Evolutionary conservation across 2,888 invertebrate species (phyloP), one percentile per base, ranked within the genome.

Genomic region (Polia nebulosa): DNA sequence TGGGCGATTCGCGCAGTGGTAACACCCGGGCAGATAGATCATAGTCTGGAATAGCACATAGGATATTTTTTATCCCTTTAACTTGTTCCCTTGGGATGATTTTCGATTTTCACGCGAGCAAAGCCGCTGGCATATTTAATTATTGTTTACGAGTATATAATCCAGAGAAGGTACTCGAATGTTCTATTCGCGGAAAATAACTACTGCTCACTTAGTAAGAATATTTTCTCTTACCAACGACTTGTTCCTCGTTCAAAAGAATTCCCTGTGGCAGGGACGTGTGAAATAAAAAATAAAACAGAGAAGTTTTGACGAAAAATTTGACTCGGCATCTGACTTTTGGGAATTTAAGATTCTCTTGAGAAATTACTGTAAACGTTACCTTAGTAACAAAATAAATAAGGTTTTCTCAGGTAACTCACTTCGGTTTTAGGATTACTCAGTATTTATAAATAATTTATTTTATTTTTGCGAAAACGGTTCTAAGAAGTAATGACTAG

Each of bases 301-400:
- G 41, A 56, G 15, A 41, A 9, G 9, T 55, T 76, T 47, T 49
- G 17, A 53, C 36, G 52, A 56, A 64, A 55, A 55, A 59, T 56
- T 72, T 51, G 25, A 62, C 59, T 59, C 59, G 45, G 34, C 44
- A 27, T 51, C 58, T 49, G 45, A 58, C 41, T 56, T 52, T 36
- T n/a, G 59, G 52, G 58, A 56, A 59, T 67, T 17, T 25, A 25
- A 53, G 41, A 25, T 71, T 66, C 82, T 81, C 82, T 11, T 41
- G 79, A 78, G 78, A 78, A 78, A 78, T 78, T 78, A 78, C 29
- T 51, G 32, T 49, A 65, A 72, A 72, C 56, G 47, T 49, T 58
- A 25, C 29, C 55, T 53, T 52, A n/a, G n/a, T 36, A 47, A 41
- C 25, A 20, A 6, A 32, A 36, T 47, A 75, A 29, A 17, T 34